phyloP scores from a whole-genome alignment of 2,113 vertebrate species.

The Cephalopholis sonnerati region DNA sequence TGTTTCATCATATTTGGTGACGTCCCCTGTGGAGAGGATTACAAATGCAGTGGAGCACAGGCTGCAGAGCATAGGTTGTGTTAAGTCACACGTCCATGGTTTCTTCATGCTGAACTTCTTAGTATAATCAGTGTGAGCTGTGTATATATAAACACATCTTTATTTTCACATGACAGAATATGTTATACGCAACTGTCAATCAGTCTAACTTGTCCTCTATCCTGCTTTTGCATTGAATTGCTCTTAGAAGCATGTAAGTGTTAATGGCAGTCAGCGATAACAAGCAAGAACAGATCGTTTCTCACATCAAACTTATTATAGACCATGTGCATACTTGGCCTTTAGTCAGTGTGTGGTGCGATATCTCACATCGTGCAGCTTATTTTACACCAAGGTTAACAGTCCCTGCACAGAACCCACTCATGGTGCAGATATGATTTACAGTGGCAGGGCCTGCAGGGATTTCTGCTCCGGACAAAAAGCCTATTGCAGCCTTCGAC shows the following conservation, averaged over 20 bases:
- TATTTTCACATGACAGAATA: not conserved
- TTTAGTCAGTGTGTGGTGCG: constrained; percentile 7
- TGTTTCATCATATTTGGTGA: constrained; percentile 28
- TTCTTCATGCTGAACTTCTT: not conserved
- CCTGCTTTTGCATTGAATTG: not conserved
- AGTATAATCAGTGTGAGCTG: not conserved
- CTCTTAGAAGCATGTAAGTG: not conserved
- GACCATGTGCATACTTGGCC: constrained; percentile 9
- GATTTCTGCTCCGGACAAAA: constrained; percentile 4
- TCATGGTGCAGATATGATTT: constrained; percentile 36
- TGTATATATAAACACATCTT: not conserved
- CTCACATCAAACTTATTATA: constrained; percentile 36
- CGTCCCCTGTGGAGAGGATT: constrained; percentile 21
- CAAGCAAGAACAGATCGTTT: constrained; percentile 12
- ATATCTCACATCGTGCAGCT: constrained; percentile 17
- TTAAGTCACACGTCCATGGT: not conserved
- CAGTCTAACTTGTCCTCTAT: not conserved
- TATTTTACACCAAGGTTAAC: constrained; percentile 48
- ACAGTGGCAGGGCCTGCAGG: constrained; percentile 8
- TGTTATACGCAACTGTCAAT: not conserved
- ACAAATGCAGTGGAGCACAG: constrained; percentile 8
- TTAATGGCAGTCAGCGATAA: constrained; percentile 16
- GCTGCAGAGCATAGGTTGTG: not conserved
- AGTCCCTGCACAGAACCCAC: constrained; percentile 2
- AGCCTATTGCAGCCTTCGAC: constrained; percentile 16